Conservation (phyloP, 2,888 invertebrate species). For the Tubulanus polymorphus region DNA sequence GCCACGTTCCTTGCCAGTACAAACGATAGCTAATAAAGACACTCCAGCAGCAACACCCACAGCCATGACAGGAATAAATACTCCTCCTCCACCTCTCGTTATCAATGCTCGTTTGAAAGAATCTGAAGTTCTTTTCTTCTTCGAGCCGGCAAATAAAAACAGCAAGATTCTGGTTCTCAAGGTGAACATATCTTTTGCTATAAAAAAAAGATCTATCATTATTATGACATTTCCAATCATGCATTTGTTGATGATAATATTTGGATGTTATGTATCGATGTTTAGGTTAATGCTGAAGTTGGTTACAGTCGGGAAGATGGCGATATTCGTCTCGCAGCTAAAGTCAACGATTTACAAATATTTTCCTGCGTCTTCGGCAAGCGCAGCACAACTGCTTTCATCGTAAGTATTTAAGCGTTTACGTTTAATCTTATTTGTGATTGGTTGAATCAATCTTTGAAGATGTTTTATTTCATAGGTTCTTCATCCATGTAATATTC, state of each 20-base stretch:
- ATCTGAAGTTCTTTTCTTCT: constrained; percentile 73
- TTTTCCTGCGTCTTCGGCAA: constrained; percentile 61
- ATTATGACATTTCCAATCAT: too few species aligned
- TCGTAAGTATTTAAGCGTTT: constrained; percentile 24
- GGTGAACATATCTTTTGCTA: constrained; percentile 27
- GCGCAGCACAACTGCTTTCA: constrained; percentile 30
- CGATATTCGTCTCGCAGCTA: constrained; percentile 63
- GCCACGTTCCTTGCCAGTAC: not conserved
- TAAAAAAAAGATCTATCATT: not conserved
- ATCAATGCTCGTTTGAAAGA: constrained; percentile 70
- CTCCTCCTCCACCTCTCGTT: constrained; percentile 60
- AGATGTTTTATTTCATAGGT: constrained; percentile 32
- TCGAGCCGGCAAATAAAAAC: constrained; percentile 52
- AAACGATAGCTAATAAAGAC: not conserved
- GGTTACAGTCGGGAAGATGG: constrained; percentile 51
- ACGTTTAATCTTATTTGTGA: not conserved
- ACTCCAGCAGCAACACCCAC: constrained; percentile 38
- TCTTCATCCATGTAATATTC: constrained; percentile 48
- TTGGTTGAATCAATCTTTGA: not conserved
- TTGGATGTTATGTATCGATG: not conserved
- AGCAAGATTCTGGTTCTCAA: constrained; percentile 67
- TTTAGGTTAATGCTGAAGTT: constrained; percentile 7
- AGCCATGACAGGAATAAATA: constrained; percentile 64
- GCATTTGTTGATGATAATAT: too few species aligned
- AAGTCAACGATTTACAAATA: constrained; percentile 62